Evolutionary conservation across 2,113 vertebrate genomes (phyloP).

Genomic region (Sarotherodon lohbergeri): DNA sequence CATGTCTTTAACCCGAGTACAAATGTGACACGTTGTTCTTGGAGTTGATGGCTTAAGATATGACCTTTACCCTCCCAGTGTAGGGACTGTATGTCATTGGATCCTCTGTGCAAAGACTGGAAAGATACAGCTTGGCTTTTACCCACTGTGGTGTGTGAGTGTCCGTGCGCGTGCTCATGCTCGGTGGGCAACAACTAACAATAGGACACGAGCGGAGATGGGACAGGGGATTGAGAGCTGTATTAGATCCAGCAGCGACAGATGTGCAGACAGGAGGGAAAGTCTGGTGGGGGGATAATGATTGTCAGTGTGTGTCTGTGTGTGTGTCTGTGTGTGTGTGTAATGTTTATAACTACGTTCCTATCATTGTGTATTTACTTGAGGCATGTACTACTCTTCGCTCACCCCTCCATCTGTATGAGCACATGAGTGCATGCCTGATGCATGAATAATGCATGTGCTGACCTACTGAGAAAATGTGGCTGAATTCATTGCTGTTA

Average conservation of each 20-base stretch:
- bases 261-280: slow-evolving; percentile 42
- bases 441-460: slow-evolving; percentile 36
- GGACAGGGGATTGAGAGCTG: slow-evolving; percentile 31
- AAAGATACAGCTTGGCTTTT: neutral
- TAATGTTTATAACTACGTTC: neutral
- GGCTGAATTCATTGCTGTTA: neutral
- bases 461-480: slow-evolving; percentile 37
- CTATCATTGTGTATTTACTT: neutral
- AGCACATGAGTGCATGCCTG: neutral
- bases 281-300: neutral
- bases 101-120: neutral
- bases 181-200: slow-evolving; percentile 5
- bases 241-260: slow-evolving; percentile 46
- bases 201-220: slow-evolving; percentile 5
- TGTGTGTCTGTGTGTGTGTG: neutral
- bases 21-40: neutral
- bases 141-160: neutral
- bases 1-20: neutral
- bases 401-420: neutral
- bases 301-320: neutral
- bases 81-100: neutral
- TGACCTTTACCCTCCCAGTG: slow-evolving; percentile 10
- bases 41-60: slow-evolving; percentile 4
- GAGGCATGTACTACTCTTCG: neutral
- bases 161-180: neutral